Evolutionary conservation across 2,888 invertebrate species (phyloP).

Genomic region (Trypoxylon attenuatum): DNA sequence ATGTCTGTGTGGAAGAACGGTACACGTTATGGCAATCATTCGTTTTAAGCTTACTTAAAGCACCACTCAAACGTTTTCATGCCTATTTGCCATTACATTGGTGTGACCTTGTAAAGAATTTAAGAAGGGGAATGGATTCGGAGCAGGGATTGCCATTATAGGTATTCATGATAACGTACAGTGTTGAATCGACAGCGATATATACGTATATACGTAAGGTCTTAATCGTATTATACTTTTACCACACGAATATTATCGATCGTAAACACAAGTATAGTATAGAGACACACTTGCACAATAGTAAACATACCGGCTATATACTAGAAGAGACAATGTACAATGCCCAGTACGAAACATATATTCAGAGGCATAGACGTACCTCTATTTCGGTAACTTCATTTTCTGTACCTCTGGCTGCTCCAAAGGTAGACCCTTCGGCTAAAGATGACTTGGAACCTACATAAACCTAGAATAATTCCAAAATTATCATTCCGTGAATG

Average conservation of each 20-base stretch:
- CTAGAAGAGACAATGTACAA: neutral
- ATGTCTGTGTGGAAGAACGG: slow-evolving; percentile 19
- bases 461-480: slow-evolving; percentile 65
- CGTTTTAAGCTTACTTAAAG: slow-evolving; percentile 56
- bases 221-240: slow-evolving; percentile 12
- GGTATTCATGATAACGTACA: slow-evolving; percentile 19
- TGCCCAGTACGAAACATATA: neutral
- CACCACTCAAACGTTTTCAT: slow-evolving; percentile 65
- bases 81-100: slow-evolving; percentile 67
- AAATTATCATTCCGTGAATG: slow-evolving; percentile 22
- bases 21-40: slow-evolving; percentile 50
- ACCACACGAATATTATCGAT: neutral
- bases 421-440: slow-evolving; percentile 69
- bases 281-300: neutral
- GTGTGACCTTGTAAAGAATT: slow-evolving; percentile 72
- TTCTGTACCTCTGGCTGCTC: slow-evolving; percentile 64
- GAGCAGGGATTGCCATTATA: slow-evolving; percentile 42
- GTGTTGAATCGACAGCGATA: slow-evolving; percentile 10
- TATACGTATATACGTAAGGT: too few species aligned
- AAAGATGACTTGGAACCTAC: slow-evolving; percentile 71
- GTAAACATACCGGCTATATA: neutral
- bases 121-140: slow-evolving; percentile 58
- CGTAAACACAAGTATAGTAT: neutral
- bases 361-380: slow-evolving; percentile 54
- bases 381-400: slow-evolving; percentile 70